A percentile compares a stretch with the other conserved stretches of the same genome.
Conservation (phyloP, 2,113 vertebrate genomes). For the Nipponia nippon region DNA sequence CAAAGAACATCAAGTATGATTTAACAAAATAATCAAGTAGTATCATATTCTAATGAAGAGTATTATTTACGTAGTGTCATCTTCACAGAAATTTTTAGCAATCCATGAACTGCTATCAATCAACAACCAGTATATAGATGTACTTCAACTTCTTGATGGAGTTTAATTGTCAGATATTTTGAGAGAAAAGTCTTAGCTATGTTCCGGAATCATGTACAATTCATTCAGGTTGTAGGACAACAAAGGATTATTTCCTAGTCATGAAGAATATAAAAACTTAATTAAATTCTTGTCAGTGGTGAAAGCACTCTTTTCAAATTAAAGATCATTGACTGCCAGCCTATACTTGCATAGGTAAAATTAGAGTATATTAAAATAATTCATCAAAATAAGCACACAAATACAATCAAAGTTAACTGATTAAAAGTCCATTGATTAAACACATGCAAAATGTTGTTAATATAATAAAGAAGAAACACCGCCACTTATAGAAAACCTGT, state of each 20-base stretch:
- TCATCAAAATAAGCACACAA: conserved; percentile 69
- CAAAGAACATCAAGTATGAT: not conserved
- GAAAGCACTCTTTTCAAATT: conserved; percentile 47
- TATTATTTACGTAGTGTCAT: not conserved
- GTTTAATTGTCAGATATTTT: not conserved
- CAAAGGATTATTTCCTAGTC: not conserved
- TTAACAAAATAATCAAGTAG: not conserved
- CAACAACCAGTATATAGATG: not conserved
- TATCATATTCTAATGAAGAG: not conserved
- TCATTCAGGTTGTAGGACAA: not conserved
- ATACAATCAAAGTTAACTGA: conserved; percentile 61
- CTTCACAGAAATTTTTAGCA: not conserved
- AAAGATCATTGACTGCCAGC: conserved; percentile 51
- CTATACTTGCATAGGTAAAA: conserved; percentile 52
- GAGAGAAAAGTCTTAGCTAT: not conserved
- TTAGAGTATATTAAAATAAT: conserved; percentile 70
- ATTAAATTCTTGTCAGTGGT: conserved; percentile 20
- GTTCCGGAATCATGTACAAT: not conserved
- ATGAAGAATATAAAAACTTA: conserved; percentile 26
- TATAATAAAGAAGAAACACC: conserved; percentile 45
- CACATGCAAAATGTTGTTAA: conserved; percentile 49
- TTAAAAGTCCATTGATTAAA: conserved; percentile 59
- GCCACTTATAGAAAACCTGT: not conserved
- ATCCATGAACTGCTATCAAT: not conserved
- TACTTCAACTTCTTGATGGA: not conserved